Conservation (phyloP, 1,140 invertebrate genomes). For the Brachionus plicatilis region DNA sequence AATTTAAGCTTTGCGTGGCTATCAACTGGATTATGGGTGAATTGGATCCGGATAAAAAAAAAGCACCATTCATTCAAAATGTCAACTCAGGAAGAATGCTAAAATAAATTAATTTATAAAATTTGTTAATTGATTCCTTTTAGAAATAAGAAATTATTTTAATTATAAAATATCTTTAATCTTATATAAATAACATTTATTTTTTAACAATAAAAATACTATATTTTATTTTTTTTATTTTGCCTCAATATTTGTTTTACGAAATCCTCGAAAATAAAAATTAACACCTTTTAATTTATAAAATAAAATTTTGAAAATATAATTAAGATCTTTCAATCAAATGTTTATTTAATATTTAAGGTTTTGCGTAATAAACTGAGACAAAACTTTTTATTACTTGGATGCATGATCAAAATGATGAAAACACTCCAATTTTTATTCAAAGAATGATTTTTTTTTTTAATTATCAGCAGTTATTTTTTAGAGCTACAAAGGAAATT, state of each 20-base stretch:
- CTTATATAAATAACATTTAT: neutral
- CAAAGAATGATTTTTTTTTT: neutral
- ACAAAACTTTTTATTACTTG: neutral
- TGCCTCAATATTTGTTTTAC: neutral
- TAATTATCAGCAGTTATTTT: no score
- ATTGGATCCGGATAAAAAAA: neutral
- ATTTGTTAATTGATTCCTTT: neutral
- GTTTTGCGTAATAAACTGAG: neutral
- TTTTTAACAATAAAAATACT: neutral
- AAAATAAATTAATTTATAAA: neutral
- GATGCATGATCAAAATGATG: neutral
- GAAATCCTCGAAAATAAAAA: neutral
- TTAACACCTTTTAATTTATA: neutral
- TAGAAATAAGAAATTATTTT: neutral
- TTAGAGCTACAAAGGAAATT: neutral
- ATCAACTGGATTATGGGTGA: constrained; percentile 30
- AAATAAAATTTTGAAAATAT: neutral
- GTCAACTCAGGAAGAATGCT: neutral
- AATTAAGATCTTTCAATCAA: no score
- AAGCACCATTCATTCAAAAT: constrained; percentile 18
- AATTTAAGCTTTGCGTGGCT: neutral
- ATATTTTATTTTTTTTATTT: neutral
- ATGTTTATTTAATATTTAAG: no score
- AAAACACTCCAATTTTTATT: neutral
- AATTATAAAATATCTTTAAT: neutral